Conservation (phyloP, 1,140 invertebrate species). For the Aethina tumida region DNA sequence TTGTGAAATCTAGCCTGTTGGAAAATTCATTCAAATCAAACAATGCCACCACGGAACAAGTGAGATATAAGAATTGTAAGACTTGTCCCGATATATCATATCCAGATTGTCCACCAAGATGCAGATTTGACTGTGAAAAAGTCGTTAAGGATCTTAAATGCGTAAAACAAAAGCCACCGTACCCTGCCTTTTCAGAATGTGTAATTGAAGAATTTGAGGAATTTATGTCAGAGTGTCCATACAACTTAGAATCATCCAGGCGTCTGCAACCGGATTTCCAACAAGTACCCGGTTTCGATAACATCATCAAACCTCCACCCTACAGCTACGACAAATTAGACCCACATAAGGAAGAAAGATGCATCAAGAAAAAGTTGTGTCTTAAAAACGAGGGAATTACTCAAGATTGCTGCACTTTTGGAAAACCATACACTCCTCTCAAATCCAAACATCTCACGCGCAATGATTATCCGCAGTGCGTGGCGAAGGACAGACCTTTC, state of each 20-base stretch:
- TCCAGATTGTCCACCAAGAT: too few species aligned
- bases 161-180: constrained; percentile 9
- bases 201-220: constrained; percentile 17
- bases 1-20: too few species aligned
- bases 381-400: constrained; percentile 13
- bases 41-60: too few species aligned
- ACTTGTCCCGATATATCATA: too few species aligned
- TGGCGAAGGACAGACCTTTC: too few species aligned
- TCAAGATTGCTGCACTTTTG: constrained; percentile 13
- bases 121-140: too few species aligned
- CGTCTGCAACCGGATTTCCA: constrained; percentile 13
- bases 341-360: constrained; percentile 12
- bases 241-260: constrained; percentile 11
- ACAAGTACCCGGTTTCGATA: neutral
- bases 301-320: constrained; percentile 6
- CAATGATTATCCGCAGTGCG: too few species aligned
- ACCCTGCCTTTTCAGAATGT: constrained; percentile 15
- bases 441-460: constrained; percentile 9
- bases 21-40: too few species aligned
- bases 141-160: too few species aligned
- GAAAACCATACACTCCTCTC: constrained; percentile 8
- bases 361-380: constrained; percentile 12
- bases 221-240: constrained; percentile 15
- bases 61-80: too few species aligned
- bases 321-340: constrained; percentile 13